These are phyloP conservation scores for Dicaeum eximium DNA, from an alignment of 2,113 vertebrate genomes.

Conservation along the genomic window DNA sequence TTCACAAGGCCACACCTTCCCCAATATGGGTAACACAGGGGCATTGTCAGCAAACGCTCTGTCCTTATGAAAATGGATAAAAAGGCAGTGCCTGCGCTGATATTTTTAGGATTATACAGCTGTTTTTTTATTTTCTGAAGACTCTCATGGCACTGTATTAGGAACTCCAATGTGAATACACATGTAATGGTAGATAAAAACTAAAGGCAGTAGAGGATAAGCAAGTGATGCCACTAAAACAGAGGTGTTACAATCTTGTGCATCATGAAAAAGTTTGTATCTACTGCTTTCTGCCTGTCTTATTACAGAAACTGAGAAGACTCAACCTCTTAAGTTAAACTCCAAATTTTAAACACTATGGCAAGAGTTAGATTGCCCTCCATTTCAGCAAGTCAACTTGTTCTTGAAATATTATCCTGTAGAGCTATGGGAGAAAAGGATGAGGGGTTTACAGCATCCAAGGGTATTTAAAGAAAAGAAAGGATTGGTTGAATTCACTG, in stretches of 20 bases:
- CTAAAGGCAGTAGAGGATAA: not conserved
- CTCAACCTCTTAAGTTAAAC: not conserved
- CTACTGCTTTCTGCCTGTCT: not conserved
- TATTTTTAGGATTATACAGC: not conserved
- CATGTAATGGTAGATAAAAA: not conserved
- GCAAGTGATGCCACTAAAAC: not conserved
- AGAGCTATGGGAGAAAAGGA: not conserved
- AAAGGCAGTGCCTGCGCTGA: not conserved
- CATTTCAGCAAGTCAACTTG: not conserved
- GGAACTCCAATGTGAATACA: not conserved
- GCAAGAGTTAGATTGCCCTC: not conserved
- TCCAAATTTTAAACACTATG: not conserved
- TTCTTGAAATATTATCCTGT: not conserved
- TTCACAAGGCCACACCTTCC: not conserved
- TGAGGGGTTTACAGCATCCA: not conserved
- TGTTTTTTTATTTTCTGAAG: not conserved
- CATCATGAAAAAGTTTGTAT: not conserved
- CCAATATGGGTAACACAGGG: not conserved
- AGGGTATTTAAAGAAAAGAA: not conserved
- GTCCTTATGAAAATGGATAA: not conserved
- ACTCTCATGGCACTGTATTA: not conserved
- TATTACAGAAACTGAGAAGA: not conserved
- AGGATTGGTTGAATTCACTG: not conserved
- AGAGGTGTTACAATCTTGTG: not conserved
- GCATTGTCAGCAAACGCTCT: not conserved